Evolutionary conservation across 1,140 invertebrate genomes (phyloP).

Genomic region (Dufourea novaeangliae): DNA sequence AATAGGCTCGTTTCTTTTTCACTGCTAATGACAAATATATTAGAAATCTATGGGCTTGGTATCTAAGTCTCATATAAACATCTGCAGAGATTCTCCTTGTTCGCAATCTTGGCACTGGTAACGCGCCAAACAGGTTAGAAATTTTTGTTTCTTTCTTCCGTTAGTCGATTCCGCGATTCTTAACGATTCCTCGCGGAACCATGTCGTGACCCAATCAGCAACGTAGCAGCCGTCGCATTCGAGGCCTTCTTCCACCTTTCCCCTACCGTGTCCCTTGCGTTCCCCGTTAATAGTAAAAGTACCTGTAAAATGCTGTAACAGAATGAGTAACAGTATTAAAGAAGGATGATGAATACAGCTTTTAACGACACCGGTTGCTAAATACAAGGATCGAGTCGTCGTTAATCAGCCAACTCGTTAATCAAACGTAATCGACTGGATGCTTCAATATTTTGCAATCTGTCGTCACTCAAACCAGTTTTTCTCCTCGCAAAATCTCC

Average conservation of each 20-base stretch:
- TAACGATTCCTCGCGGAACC: constrained; percentile 8
- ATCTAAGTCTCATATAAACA: constrained; percentile 22
- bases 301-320: constrained; percentile 75
- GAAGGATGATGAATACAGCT: no score
- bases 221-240: constrained; percentile 2
- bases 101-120: not conserved
- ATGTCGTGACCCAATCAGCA: not conserved
- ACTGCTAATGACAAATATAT: not conserved
- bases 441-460: no score
- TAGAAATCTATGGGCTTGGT: constrained; percentile 10
- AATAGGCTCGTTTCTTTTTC: not conserved
- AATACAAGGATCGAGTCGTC: no score
- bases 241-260: constrained; percentile 1
- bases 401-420: no score
- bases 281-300: constrained; percentile 69
- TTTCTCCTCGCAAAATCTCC: no score
- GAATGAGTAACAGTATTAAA: constrained; percentile 9
- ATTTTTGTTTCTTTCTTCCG: not conserved
- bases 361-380: no score
- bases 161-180: not conserved
- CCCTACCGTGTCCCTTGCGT: not conserved
- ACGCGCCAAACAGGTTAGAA: not conserved
- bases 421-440: no score
- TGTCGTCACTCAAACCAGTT: no score
- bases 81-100: not conserved